phyloP scores from a whole-genome alignment of 1,140 invertebrate species.

The Drosophila pandora region DNA sequence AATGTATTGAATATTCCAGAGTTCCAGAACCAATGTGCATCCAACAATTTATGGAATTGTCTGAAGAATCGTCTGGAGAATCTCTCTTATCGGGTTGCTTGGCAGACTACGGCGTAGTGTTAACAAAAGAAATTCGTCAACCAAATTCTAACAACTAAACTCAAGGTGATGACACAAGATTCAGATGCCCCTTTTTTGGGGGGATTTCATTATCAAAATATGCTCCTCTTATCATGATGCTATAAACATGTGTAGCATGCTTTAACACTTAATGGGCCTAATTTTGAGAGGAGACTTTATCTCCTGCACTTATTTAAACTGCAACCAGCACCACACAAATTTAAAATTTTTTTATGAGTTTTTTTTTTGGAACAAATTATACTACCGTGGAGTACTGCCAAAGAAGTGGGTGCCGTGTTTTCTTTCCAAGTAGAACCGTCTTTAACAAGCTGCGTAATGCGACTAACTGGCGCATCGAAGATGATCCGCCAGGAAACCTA shows the following conservation, averaged over 20 bases:
- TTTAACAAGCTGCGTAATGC: slow-evolving; percentile 26
- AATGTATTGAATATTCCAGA: slow-evolving; percentile 7
- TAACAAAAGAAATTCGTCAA: slow-evolving; percentile 16
- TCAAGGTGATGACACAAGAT: slow-evolving; percentile 16
- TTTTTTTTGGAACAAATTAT: slow-evolving; percentile 4
- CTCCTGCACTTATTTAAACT: slow-evolving; percentile 28
- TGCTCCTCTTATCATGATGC: background rate
- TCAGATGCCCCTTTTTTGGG: slow-evolving; percentile 1
- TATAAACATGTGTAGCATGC: background rate
- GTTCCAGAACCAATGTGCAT: slow-evolving; percentile 21
- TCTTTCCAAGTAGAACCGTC: slow-evolving; percentile 22
- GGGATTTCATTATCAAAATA: slow-evolving; percentile 14
- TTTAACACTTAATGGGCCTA: slow-evolving; percentile 6
- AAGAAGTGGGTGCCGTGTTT: background rate
- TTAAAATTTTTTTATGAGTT: background rate
- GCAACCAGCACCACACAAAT: slow-evolving; percentile 28
- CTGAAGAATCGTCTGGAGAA: slow-evolving; percentile 18
- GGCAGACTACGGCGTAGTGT: slow-evolving; percentile 13
- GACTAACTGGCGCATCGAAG: slow-evolving; percentile 58
- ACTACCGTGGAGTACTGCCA: background rate
- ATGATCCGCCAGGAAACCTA: slow-evolving; percentile 59
- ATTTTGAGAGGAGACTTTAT: slow-evolving; percentile 16
- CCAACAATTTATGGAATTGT: background rate
- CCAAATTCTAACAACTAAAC: slow-evolving; percentile 9
- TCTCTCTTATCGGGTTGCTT: slow-evolving; percentile 13